Evolutionary conservation across 2,888 invertebrate species (phyloP), one percentile per base, ranked within the genome.

Genomic region (Drosophila aldrichi): DNA sequence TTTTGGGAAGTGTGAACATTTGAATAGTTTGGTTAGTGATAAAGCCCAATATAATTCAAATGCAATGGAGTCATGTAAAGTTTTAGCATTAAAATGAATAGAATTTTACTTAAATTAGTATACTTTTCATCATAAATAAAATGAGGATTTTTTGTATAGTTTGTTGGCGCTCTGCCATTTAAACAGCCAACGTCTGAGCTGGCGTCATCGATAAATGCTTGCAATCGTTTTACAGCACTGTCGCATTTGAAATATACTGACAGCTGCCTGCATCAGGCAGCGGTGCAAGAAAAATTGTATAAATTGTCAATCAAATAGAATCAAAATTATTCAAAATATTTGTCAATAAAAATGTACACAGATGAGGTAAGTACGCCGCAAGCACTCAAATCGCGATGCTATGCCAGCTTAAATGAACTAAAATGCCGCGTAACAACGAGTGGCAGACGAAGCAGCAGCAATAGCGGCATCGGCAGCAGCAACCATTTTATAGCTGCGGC

Each of bases 311-410:
- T 56, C 20, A 58, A 61, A 44, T 40, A 34, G 44, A 56, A 49
- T n/a, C 41, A 32, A 69, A 71, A 66, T 71, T 61, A 10, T 18
- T 18, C 1, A 52, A 62, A 48, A 52, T 43, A 36, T 22, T 61
- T 64, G 12, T 46, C 12, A 7, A 20, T 20, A 82, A 71, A 49
- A 32, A 83, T 86, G 86, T 71, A 83, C 68, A 74, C 80, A 29
- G 70, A 82, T 73, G 86, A 86, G 46, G 84, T 74, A 54, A 69
- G 79, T 6, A 84, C 84, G 9, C 84, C 84, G 3, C 84, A 84
- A 57, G 62, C 82, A 54, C 72, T 86, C 16, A 77, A 71, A 18
- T 71, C 65, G 10, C 60, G 77, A 16, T 84, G 77, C 25, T 77
- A 77, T 25, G 48, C 70, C 3, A 86, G 69, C 22, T 29, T 83